These are phyloP conservation scores for Eurystomus glaucurus DNA, from an alignment of 2,797 vertebrate genomes.

Conservation along the genomic window DNA sequence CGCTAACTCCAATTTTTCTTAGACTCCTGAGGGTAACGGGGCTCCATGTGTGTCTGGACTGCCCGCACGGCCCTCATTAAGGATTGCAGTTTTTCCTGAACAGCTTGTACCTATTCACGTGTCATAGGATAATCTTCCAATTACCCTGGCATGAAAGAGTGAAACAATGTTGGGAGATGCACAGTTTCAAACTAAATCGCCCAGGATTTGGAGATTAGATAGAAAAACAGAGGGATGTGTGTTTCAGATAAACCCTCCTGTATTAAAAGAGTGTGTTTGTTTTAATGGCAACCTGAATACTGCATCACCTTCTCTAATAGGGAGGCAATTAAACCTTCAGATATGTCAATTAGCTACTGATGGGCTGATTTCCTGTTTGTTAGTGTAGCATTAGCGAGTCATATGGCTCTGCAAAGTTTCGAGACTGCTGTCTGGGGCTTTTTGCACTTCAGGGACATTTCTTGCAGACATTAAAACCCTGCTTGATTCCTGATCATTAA, in stretches of 20 bases:
- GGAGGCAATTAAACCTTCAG: constrained; percentile 82
- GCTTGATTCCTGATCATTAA: constrained; percentile 75
- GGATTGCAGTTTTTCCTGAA: not conserved
- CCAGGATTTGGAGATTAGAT: not conserved
- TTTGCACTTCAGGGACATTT: constrained; percentile 58
- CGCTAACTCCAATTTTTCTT: not conserved
- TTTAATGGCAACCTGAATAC: constrained; percentile 65
- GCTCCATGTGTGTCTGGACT: not conserved
- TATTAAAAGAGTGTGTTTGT: constrained; percentile 51
- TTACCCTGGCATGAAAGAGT: constrained; percentile 8
- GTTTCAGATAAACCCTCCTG: constrained; percentile 63
- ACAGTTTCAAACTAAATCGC: not conserved
- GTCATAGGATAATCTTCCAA: constrained; percentile 23
- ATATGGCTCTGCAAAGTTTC: constrained; percentile 77
- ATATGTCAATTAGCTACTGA: constrained; percentile 78
- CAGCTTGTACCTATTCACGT: constrained; percentile 21
- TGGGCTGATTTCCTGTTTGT: constrained; percentile 77
- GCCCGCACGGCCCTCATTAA: constrained; percentile 6
- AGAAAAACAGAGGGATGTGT: not conserved
- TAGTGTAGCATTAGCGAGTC: constrained; percentile 68
- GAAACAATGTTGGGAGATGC: not conserved
- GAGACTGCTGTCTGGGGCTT: constrained; percentile 47
- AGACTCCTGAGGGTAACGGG: not conserved
- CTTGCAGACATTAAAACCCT: constrained; percentile 69
- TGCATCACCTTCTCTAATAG: constrained; percentile 78